These are phyloP conservation scores for Albula goreensis DNA, from an alignment of 2,113 vertebrate genomes.

Conservation along the genomic window DNA sequence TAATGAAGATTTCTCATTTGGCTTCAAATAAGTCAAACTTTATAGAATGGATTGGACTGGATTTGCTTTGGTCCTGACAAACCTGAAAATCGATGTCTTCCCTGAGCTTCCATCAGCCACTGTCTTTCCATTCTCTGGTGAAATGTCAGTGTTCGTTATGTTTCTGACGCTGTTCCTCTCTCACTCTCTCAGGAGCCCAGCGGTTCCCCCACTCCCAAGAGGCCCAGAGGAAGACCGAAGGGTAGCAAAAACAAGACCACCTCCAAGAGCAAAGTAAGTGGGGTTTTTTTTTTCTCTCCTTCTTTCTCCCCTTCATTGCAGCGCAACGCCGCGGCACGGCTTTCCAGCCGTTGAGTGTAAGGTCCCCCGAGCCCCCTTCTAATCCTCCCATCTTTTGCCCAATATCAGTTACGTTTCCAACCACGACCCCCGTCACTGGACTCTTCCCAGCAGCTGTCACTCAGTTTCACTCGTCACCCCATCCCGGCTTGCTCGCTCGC, in stretches of 20 bases:
- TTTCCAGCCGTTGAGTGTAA: neutral
- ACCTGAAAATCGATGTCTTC: too few relatives aligned
- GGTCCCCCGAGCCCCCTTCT: neutral
- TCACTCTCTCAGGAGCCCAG: slow-evolving; percentile 77
- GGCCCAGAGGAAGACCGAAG: slow-evolving; percentile 90
- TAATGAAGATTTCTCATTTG: too few relatives aligned
- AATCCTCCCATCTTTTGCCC: neutral
- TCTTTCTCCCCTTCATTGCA: neutral
- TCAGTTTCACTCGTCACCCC: neutral
- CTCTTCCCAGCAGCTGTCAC: neutral
- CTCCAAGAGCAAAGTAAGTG: slow-evolving; percentile 83
- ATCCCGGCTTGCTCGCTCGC: too few relatives aligned
- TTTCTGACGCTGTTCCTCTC: neutral
- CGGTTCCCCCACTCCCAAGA: slow-evolving; percentile 89
- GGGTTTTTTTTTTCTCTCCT: neutral
- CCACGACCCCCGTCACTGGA: too few relatives aligned
- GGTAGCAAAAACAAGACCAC: slow-evolving; percentile 91
- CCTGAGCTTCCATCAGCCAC: too few relatives aligned
- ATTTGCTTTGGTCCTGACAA: too few relatives aligned
- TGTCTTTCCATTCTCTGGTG: neutral
- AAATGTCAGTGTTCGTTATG: neutral
- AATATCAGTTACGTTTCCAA: neutral
- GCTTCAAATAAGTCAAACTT: too few relatives aligned
- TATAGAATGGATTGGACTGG: too few relatives aligned
- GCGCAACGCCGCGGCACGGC: neutral